Evolutionary conservation across 1,140 invertebrate species (phyloP).

Genomic region (Aphelinus atriplicis): DNA sequence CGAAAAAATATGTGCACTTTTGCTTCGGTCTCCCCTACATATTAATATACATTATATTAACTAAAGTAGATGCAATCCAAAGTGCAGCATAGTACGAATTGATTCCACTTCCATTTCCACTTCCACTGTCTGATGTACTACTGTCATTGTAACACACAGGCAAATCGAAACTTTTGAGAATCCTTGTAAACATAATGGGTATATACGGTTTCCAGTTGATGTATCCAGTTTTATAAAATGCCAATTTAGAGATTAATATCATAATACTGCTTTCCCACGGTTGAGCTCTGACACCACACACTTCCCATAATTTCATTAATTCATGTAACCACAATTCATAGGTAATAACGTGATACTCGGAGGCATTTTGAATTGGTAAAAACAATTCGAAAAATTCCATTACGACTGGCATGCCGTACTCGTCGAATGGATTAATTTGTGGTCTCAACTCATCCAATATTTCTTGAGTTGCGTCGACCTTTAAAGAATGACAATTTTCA

Average conservation of each 20-base stretch:
- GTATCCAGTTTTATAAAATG: slow-evolving; percentile 80
- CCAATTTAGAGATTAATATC: slow-evolving; percentile 77
- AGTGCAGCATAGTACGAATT: slow-evolving; percentile 39
- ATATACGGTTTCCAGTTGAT: slow-evolving; percentile 89
- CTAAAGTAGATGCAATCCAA: slow-evolving; percentile 54
- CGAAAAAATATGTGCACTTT: too few species aligned
- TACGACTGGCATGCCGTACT: slow-evolving; percentile 67
- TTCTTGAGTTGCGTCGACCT: slow-evolving; percentile 79
- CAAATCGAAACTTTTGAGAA: slow-evolving; percentile 80
- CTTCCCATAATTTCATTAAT: slow-evolving; percentile 79
- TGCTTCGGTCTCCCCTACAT: too few species aligned
- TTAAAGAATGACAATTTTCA: neutral
- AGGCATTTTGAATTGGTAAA: slow-evolving; percentile 76
- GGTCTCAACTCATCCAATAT: slow-evolving; percentile 87
- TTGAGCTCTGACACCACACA: slow-evolving; percentile 73
- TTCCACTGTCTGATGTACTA: slow-evolving; percentile 22
- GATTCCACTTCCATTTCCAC: too few species aligned
- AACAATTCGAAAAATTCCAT: slow-evolving; percentile 78
- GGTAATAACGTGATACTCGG: slow-evolving; percentile 72
- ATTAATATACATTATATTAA: slow-evolving; percentile 8
- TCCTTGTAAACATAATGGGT: slow-evolving; percentile 82
- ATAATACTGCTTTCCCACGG: slow-evolving; percentile 78
- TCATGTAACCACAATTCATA: slow-evolving; percentile 86
- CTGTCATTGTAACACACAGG: slow-evolving; percentile 79
- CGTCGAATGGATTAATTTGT: slow-evolving; percentile 76